Base-by-base conservation (phyloP, 2,888 invertebrate species). In the Anarsia innoxiella region DNA sequence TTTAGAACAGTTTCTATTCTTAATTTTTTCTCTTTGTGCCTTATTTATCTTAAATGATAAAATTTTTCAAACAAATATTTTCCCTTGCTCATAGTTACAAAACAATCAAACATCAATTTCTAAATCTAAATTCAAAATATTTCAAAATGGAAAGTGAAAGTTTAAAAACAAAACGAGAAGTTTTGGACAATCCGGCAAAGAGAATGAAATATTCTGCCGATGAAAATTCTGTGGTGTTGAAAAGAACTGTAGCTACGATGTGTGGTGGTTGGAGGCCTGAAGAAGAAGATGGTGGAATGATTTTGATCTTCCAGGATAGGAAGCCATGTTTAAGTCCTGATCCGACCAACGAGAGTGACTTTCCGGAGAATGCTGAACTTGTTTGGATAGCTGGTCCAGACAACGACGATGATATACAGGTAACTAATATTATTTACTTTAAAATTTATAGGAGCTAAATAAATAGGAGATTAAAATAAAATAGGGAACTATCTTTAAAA, bases 251-350 rank as follows among this genome's bases (percentile, higher is more conserved):
- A 8, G 75, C 69, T 2, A 85, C 85, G 29, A 84, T 84, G 83
- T 86, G 86, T 61, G 86, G 86, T 38, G 66, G 83, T 16, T 86
- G 86, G 86, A 64, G 86, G 38, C 76, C 76, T 23, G 76, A 82
- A 5, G 86, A 86, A 46, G 77, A 66, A 31, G 74, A 86, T 53
- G 86, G 86, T 8, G 86, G 86, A 1, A 49, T 80, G 10, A 61
- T 85, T 26, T 61, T 86, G 19, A 80, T 86, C 8, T 74, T 85
- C 13, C 68, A 74, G 48, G 72, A 58, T 0, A 62, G 83, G 30
- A 54, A 67, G 15, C 54, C 58, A 1, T 75, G 83, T 42, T 45
- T 83, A 36, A 86, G 86, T 42, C 86, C 86, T 0, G 73, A 77
- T 46, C 86, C 86, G 12, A 65, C 59, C 0, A 56, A 67, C 15